Evolutionary conservation across 2,888 invertebrate genomes (phyloP), one percentile per base, ranked within the genome.

Genomic region (Drosophila vallismaia): DNA sequence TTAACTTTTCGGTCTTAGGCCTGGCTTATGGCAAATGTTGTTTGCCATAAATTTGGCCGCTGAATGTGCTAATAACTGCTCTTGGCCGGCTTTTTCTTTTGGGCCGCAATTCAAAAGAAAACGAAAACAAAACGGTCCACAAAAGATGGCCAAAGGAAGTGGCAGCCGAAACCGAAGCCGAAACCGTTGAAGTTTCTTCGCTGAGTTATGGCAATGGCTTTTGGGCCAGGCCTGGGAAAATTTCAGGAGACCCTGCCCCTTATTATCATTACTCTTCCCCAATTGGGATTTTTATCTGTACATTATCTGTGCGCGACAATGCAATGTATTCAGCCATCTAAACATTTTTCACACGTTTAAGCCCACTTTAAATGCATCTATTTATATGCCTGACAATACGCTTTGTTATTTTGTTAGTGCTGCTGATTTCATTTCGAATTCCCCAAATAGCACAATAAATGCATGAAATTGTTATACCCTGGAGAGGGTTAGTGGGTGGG

Each of bases 51-150:
- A 72, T 72, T 70, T 72, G 53, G 28, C 31, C 72, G 56, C 55
- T 45, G 55, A 72, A 72, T 72, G 72, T 59, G 67, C 59, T 67
- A 71, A 71, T 71, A 66, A 71, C 67, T 33, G 60, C 50, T 70
- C 28, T 40, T 28, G 51, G 51, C 29, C 40, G 19, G 28, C 42
- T 24, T 36, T 24, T 19, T 36, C 33, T 50, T 50, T 28, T 6
- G 7, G 50, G 33, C 33, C 7, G 36, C 12, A 10, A 33, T 19
- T 33, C 49, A 4, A 33, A 49, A 24, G 33, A 45, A 62, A 51
- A n/a, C 36, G 45, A 63, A 59, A 40, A 48, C 46, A n/a, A 40
- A 56, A 59, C 28, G 26, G 33, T 19, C 40, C n/a, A 12, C 6
- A 24, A 31, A n/a, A 26, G 10, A 10, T 14, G 3, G 2, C 5